Conservation (phyloP, 2,888 invertebrate genomes). For the Andrena bucephala region DNA sequence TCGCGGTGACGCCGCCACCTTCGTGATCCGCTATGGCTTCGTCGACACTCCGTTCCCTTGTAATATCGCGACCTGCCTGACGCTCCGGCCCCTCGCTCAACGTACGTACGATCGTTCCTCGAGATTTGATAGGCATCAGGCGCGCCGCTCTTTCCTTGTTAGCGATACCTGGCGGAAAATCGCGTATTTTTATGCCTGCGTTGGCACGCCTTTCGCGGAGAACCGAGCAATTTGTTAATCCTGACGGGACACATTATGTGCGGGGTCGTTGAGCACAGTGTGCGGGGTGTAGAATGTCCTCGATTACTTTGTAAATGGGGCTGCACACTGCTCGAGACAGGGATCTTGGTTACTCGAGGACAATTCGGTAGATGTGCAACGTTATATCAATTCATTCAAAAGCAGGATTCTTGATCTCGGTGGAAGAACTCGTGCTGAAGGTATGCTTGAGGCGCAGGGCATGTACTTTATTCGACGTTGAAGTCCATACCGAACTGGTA, state of each 20-base stretch:
- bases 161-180: constrained; percentile 22
- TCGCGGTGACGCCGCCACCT: constrained; percentile 17
- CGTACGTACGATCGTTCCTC: not conserved
- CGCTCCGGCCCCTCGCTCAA: not conserved
- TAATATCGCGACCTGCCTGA: constrained; percentile 19
- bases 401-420: not conserved
- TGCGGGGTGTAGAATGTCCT: not conserved
- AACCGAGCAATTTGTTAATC: constrained; percentile 15
- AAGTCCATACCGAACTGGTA: no score
- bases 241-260: not conserved
- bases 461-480: no score
- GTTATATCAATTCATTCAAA: not conserved
- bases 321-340: not conserved
- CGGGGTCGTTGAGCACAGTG: not conserved
- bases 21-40: constrained; percentile 19
- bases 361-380: not conserved
- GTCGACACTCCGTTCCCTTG: constrained; percentile 46
- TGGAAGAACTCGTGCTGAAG: not conserved
- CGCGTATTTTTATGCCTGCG: constrained; percentile 25
- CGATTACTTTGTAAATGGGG: constrained; percentile 2
- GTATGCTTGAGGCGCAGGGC: no score
- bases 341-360: not conserved
- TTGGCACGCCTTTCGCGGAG: not conserved
- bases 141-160: constrained; percentile 15
- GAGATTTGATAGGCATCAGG: constrained; percentile 26